Evolutionary conservation across 2,113 vertebrate species (phyloP).

Genomic region (Bagarius yarrelli): DNA sequence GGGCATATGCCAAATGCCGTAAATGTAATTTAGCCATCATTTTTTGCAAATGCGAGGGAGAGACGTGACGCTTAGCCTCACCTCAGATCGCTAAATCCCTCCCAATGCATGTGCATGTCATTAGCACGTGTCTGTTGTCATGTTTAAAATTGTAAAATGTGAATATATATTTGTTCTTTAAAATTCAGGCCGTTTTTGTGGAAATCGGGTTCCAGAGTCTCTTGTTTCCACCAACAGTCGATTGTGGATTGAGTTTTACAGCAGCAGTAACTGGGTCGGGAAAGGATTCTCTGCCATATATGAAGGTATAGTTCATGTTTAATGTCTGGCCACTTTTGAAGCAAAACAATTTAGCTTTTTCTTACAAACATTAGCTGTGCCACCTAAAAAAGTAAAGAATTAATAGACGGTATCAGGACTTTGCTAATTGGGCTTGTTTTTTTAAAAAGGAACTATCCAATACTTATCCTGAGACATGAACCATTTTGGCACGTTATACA

Average conservation of each 20-base stretch:
- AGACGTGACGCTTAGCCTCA: too few species aligned
- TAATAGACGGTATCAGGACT: not conserved
- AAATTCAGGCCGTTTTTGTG: slow-evolving; percentile 89
- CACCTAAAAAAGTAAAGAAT: not conserved
- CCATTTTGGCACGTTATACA: not conserved
- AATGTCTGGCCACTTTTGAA: not conserved
- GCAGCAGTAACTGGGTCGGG: slow-evolving; percentile 98
- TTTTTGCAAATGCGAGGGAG: too few species aligned
- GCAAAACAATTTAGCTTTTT: not conserved
- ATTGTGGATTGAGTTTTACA: slow-evolving; percentile 98
- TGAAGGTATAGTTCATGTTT: slow-evolving; percentile 75
- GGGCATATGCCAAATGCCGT: too few species aligned
- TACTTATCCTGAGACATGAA: not conserved
- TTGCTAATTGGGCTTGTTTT: too few species aligned
- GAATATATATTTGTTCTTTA: slow-evolving; percentile 43
- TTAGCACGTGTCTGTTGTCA: not conserved
- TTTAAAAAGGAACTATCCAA: too few species aligned
- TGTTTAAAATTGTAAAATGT: slow-evolving; percentile 13
- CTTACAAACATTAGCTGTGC: not conserved
- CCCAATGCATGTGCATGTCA: too few species aligned
- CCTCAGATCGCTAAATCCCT: too few species aligned
- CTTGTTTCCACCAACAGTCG: slow-evolving; percentile 89
- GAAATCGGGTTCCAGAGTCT: slow-evolving; percentile 89
- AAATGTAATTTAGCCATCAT: too few species aligned
- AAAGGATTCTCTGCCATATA: slow-evolving; percentile 93